Percentiles rank a stretch among this genome's conserved stretches.
Conservation (phyloP, 2,797 vertebrate genomes). For the Cirrhinus mrigala region DNA sequence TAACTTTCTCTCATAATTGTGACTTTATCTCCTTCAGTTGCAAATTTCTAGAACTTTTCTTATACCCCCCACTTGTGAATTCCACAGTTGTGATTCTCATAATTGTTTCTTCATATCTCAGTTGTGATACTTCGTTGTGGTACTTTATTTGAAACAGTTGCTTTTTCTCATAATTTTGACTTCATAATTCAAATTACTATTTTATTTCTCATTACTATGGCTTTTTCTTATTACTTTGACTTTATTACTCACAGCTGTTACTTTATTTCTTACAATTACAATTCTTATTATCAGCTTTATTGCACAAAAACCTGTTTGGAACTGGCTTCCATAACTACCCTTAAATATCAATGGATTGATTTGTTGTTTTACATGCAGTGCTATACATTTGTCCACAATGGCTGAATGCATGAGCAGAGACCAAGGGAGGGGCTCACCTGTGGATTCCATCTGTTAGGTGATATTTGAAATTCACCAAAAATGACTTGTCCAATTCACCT, state of each 20-base stretch:
- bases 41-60: too few relatives aligned
- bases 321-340: background rate
- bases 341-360: background rate
- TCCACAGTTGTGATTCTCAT: too few relatives aligned
- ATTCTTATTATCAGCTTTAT: background rate
- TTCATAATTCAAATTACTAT: background rate
- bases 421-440: background rate
- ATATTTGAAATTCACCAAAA: background rate
- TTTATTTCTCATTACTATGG: background rate
- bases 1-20: too few relatives aligned
- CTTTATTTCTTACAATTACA: background rate
- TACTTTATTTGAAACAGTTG: background rate
- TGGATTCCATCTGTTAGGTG: background rate
- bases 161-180: background rate
- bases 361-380: slow-evolving; percentile 18
- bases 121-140: too few relatives aligned
- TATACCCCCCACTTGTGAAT: too few relatives aligned
- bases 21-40: too few relatives aligned
- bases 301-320: background rate
- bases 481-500: slow-evolving; percentile 12
- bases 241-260: background rate
- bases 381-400: slow-evolving; percentile 10
- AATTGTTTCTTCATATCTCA: too few relatives aligned
- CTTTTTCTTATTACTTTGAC: background rate
- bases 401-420: background rate